phyloP scores from a whole-genome alignment of 2,888 invertebrate genomes.

The Cerastis leucographa region DNA sequence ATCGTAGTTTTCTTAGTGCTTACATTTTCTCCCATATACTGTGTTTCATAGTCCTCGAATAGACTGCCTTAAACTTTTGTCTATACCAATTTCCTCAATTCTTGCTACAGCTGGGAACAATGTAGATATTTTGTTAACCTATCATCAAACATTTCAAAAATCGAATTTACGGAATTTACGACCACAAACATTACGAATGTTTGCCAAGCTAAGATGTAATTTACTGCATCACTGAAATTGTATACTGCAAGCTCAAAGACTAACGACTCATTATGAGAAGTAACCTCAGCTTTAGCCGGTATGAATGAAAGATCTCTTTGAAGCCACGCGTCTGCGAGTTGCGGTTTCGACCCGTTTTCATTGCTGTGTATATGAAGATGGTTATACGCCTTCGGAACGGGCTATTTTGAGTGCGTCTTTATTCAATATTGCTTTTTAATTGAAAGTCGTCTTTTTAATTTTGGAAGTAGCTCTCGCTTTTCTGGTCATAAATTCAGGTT shows the following conservation, averaged over 20 bases:
- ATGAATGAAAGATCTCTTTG: constrained; percentile 60
- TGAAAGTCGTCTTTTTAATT: constrained; percentile 3
- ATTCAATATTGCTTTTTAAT: constrained; percentile 52
- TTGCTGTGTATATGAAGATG: constrained; percentile 51
- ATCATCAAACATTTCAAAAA: neutral
- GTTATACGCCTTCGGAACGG: constrained; percentile 50
- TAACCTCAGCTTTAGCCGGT: constrained; percentile 29
- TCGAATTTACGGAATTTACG: neutral
- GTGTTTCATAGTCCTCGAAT: neutral
- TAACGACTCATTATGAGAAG: constrained; percentile 33
- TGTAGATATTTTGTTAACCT: neutral
- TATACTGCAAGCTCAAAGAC: constrained; percentile 29
- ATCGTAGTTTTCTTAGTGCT: neutral
- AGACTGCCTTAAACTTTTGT: neutral
- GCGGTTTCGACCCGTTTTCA: constrained; percentile 47
- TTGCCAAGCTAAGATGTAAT: constrained; percentile 17
- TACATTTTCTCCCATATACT: neutral
- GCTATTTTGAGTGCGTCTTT: constrained; percentile 12
- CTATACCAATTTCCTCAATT: neutral
- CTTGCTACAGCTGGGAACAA: neutral
- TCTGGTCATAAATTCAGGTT: neutral
- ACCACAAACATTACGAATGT: constrained; percentile 7
- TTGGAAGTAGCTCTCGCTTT: neutral
- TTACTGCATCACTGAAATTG: constrained; percentile 26
- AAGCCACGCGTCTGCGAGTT: constrained; percentile 33